A percentile compares a stretch with the other conserved stretches of the same genome.
Evolutionary conservation across 2,113 vertebrate genomes (phyloP).

Genomic region (Morphnarchus princeps): DNA sequence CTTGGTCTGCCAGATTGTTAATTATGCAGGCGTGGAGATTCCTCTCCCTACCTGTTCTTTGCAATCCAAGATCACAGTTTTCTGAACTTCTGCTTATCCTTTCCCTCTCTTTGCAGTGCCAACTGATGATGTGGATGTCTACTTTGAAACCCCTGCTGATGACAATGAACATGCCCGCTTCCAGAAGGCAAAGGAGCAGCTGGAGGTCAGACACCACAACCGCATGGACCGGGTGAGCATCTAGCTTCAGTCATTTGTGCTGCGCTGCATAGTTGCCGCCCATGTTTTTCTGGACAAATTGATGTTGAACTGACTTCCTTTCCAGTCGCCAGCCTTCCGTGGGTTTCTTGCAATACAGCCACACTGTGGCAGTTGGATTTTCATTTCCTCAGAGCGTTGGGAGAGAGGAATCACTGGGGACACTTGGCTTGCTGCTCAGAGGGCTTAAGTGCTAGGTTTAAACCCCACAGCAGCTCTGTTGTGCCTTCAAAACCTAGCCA

Average conservation of each 20-base stretch:
- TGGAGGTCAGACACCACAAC: constrained; percentile 92
- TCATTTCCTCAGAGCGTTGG: not conserved
- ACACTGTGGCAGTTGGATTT: not conserved
- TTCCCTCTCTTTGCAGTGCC: constrained; percentile 68
- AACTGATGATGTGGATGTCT: constrained; percentile 93
- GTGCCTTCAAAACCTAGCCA: not conserved
- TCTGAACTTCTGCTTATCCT: not conserved
- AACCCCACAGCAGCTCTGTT: not conserved
- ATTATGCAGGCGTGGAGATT: not conserved
- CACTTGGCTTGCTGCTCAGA: not conserved
- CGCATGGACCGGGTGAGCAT: constrained; percentile 91
- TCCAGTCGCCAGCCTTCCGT: not conserved
- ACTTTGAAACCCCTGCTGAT: constrained; percentile 94
- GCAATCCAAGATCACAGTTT: not conserved
- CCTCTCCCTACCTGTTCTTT: not conserved
- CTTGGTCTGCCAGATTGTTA: not conserved
- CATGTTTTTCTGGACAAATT: not conserved
- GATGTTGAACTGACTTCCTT: not conserved
- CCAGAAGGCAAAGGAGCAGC: constrained; percentile 96
- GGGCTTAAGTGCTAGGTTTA: not conserved
- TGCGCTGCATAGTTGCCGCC: fast-evolving
- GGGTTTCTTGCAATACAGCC: not conserved
- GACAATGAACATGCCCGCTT: constrained; percentile 96
- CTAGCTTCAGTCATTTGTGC: no score
- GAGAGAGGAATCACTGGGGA: not conserved